Conservation (phyloP, 2,113 vertebrate genomes). For the Oryzias javanicus region DNA sequence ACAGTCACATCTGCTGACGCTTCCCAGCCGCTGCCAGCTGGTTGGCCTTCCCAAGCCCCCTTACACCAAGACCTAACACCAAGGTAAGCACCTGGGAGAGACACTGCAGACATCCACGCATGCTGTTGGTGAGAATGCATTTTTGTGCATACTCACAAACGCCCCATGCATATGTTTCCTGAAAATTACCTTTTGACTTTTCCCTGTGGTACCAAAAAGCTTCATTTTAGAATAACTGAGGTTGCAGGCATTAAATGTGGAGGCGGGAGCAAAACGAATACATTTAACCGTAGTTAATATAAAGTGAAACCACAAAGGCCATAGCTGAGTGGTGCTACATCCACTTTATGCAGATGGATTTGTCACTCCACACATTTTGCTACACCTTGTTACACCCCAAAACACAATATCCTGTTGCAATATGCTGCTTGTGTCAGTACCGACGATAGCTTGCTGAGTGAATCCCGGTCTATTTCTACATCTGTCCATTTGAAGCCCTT, state of each 20-base stretch:
- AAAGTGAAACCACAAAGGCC: constrained; percentile 19
- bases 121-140: too few relatives aligned
- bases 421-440: constrained; percentile 17
- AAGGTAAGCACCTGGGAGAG: constrained; percentile 61
- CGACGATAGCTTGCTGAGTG: background rate
- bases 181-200: constrained; percentile 8
- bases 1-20: constrained; percentile 79
- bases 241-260: constrained; percentile 11
- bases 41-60: constrained; percentile 47
- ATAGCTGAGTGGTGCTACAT: constrained; percentile 20
- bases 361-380: constrained; percentile 26
- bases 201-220: background rate
- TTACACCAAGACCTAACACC: constrained; percentile 53
- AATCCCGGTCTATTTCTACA: constrained; percentile 5
- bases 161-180: constrained; percentile 19
- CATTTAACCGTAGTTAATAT: constrained; percentile 44
- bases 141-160: background rate
- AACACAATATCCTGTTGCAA: constrained; percentile 25
- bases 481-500: constrained; percentile 17
- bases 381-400: constrained; percentile 28
- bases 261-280: constrained; percentile 24
- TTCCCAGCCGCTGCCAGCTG: constrained; percentile 70
- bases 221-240: constrained; percentile 17
- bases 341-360: constrained; percentile 13
- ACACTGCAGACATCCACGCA: constrained; percentile 14